Evolutionary conservation across 2,888 invertebrate species (phyloP).

Genomic region (Morpho helenor): DNA sequence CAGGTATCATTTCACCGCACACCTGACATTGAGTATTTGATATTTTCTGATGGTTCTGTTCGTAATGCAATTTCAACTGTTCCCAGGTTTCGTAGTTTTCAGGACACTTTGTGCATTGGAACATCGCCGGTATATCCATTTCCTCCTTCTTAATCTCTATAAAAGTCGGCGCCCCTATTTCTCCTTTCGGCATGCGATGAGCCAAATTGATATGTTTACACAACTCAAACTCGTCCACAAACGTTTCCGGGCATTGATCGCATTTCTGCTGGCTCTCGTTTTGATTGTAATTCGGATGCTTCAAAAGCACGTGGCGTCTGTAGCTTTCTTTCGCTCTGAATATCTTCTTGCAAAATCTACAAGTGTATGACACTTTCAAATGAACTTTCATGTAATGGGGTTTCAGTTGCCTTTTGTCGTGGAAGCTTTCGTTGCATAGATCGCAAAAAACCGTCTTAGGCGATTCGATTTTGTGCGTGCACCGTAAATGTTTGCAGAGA

Average conservation of each 20-base stretch:
- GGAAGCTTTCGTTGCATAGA: conserved; percentile 61
- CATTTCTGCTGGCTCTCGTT: conserved; percentile 47
- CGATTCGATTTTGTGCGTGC: conserved; percentile 57
- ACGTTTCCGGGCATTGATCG: conserved; percentile 53
- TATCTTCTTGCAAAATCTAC: conserved; percentile 53
- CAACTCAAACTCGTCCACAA: conserved; percentile 59
- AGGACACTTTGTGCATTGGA: conserved; percentile 61
- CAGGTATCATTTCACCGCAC: conserved; percentile 54
- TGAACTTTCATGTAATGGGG: conserved; percentile 63
- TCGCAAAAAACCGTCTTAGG: conserved; percentile 59
- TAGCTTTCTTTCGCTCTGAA: conserved; percentile 68
- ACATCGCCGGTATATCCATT: conserved; percentile 43
- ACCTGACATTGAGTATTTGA: conserved; percentile 61
- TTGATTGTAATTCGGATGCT: conserved; percentile 42
- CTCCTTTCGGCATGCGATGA: conserved; percentile 35
- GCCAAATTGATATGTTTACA: conserved; percentile 54
- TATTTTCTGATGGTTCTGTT: conserved; percentile 48
- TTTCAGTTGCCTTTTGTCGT: conserved; percentile 58
- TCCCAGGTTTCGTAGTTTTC: conserved; percentile 52
- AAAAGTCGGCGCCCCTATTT: conserved; percentile 24
- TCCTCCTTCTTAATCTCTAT: conserved; percentile 52
- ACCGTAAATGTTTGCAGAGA: conserved; percentile 59
- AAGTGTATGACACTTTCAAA: conserved; percentile 62
- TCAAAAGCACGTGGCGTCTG: conserved; percentile 54
- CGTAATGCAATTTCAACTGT: conserved; percentile 51